A percentile compares a stretch with the other conserved stretches of the same genome.
These are phyloP conservation scores for Crotalus helleri DNA, from an alignment of 2,113 vertebrate species.

Conservation along the genomic window DNA sequence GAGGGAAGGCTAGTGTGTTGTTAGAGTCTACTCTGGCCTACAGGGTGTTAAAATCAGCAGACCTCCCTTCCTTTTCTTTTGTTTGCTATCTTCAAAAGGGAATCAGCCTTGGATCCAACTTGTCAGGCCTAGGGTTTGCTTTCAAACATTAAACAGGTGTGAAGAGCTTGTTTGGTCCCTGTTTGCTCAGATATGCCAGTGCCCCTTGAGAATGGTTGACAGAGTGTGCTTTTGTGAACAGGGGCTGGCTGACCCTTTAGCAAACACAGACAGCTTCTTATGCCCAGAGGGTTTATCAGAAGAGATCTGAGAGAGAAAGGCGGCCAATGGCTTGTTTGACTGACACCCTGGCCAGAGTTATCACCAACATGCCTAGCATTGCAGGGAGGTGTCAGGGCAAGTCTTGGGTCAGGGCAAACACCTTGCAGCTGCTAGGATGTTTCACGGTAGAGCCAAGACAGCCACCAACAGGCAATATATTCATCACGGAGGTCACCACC, in stretches of 20 bases:
- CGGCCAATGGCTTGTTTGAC: slow-evolving; percentile 9
- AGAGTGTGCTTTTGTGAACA: slow-evolving; percentile 30
- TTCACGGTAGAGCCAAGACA: neutral
- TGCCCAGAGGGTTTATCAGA: neutral
- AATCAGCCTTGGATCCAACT: neutral
- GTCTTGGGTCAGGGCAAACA: slow-evolving; percentile 25
- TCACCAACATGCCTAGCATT: neutral
- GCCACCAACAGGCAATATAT: neutral
- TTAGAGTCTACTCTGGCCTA: neutral
- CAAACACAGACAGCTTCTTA: slow-evolving; percentile 50
- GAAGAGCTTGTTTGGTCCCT: neutral
- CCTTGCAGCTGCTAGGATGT: rapidly evolving
- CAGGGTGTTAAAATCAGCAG: neutral
- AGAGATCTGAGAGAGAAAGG: slow-evolving; percentile 38
- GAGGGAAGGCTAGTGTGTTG: neutral
- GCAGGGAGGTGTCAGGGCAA: slow-evolving; percentile 20
- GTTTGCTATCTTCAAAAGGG: neutral
- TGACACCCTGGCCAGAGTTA: slow-evolving; percentile 17
- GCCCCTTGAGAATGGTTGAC: slow-evolving; percentile 23
- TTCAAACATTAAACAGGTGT: slow-evolving; percentile 22
- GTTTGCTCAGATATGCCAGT: slow-evolving; percentile 36
- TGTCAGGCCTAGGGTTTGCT: rapidly evolving
- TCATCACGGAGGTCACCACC: neutral
- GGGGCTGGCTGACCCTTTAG: neutral
- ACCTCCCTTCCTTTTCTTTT: neutral